Evolutionary conservation across 1,140 invertebrate species (phyloP).

Genomic region (Papilio machaon): DNA sequence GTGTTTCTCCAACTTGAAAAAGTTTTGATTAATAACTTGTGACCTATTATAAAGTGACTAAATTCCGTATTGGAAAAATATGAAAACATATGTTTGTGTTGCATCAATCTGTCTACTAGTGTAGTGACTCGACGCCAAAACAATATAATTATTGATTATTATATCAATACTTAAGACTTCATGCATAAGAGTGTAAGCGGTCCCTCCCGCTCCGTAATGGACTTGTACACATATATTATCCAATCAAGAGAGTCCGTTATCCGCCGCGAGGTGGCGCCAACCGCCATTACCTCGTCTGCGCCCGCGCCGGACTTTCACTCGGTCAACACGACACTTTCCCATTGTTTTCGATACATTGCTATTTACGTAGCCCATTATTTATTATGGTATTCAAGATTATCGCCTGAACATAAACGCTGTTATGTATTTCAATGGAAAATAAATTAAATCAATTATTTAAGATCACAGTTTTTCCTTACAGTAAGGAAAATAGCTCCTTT

Average conservation of each 20-base stretch:
- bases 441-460: too few relatives aligned
- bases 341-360: slow-evolving; percentile 47
- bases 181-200: background rate
- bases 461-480: too few relatives aligned
- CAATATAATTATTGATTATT: slow-evolving; percentile 12
- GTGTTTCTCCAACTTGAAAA: too few relatives aligned
- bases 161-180: slow-evolving; percentile 11
- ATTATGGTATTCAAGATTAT: background rate
- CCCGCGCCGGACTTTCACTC: slow-evolving; percentile 52
- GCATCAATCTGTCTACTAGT: background rate
- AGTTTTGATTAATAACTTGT: too few relatives aligned
- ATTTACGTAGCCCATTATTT: background rate
- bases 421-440: too few relatives aligned
- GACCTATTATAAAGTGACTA: background rate
- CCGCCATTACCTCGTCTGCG: slow-evolving; percentile 61
- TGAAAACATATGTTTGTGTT: background rate
- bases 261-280: slow-evolving; percentile 62
- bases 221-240: slow-evolving; percentile 71
- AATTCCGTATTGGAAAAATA: background rate
- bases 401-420: too few relatives aligned
- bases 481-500: too few relatives aligned
- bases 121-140: background rate
- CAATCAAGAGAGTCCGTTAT: slow-evolving; percentile 66
- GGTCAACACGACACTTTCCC: background rate
- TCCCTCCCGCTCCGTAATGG: slow-evolving; percentile 47